A percentile compares a stretch with the other conserved stretches of the same genome.
phyloP scores from a whole-genome alignment of 2,113 vertebrate species.

The Aythya baeri region DNA sequence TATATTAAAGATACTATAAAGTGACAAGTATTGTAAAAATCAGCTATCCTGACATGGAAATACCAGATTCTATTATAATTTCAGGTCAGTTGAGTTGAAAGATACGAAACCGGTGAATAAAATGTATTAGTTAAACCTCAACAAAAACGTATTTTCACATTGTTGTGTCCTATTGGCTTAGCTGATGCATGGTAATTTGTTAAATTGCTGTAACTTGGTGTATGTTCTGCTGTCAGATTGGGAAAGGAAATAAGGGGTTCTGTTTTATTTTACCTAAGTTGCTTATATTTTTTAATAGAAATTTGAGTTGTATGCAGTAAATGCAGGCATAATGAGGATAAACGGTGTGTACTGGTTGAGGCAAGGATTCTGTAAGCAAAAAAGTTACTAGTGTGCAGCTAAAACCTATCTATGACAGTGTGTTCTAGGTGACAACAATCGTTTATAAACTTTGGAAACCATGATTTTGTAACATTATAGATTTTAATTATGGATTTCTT shows the following conservation, averaged over 20 bases:
- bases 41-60: neutral
- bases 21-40: neutral
- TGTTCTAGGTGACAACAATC: neutral
- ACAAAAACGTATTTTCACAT: neutral
- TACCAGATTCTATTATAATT: neutral
- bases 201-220: neutral
- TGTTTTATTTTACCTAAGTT: neutral
- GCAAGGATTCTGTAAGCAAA: neutral
- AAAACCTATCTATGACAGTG: neutral
- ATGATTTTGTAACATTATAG: neutral
- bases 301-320: neutral
- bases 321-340: neutral
- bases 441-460: neutral
- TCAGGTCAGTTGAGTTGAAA: neutral
- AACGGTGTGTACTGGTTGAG: neutral
- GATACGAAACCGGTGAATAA: neutral
- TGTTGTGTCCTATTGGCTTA: neutral
- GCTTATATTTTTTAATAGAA: neutral
- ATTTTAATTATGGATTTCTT: neutral
- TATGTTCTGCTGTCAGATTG: neutral
- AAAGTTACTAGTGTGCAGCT: neutral
- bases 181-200: neutral
- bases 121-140: neutral
- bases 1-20: neutral
- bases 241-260: neutral